Evolutionary conservation across 1,140 invertebrate species (phyloP).

Genomic region (Lepidurus arcticus): DNA sequence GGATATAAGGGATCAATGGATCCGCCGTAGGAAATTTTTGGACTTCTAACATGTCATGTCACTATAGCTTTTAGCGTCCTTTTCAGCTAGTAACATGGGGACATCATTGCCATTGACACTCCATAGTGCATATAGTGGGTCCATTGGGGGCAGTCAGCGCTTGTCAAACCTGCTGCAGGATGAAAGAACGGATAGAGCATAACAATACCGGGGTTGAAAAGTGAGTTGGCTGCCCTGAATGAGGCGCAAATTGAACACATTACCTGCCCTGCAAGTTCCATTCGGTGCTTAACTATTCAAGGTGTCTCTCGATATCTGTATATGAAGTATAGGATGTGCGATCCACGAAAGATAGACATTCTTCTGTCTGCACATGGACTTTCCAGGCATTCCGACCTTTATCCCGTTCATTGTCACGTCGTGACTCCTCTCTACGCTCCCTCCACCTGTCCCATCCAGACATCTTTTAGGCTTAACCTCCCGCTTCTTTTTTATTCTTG

Average conservation of each 20-base stretch:
- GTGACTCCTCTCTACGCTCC: neutral
- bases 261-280: neutral
- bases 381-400: neutral
- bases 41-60: slow-evolving; percentile 7
- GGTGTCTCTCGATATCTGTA: neutral
- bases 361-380: neutral
- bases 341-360: slow-evolving; percentile 2
- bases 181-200: slow-evolving; percentile 10
- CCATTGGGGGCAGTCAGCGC: slow-evolving; percentile 10
- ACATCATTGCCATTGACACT: neutral
- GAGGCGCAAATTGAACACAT: neutral
- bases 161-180: slow-evolving; percentile 14
- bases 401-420: neutral
- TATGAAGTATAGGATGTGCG: neutral
- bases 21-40: neutral
- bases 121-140: neutral
- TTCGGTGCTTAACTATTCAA: neutral
- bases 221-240: neutral
- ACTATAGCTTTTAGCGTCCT: slow-evolving; percentile 6
- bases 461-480: neutral
- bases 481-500: neutral
- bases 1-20: neutral
- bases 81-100: slow-evolving; percentile 1
- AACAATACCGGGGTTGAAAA: slow-evolving; percentile 2
- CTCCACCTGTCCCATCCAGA: neutral